Evolutionary conservation across 2,113 vertebrate species (phyloP).

Genomic region (Chaenogobius annularis): DNA sequence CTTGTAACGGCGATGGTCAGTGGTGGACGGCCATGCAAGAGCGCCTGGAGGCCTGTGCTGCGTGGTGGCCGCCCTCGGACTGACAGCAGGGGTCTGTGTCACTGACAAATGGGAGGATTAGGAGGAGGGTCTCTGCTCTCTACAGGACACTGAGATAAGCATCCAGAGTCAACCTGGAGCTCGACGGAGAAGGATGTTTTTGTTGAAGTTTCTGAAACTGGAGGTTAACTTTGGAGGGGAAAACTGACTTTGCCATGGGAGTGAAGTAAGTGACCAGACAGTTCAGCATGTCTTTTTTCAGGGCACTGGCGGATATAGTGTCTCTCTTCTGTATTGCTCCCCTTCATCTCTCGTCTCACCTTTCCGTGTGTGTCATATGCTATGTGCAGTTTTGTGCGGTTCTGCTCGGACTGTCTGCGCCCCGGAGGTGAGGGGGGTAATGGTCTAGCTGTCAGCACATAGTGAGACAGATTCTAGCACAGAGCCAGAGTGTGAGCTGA

Average conservation of each 20-base stretch:
- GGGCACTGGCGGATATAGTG: conserved; percentile 15
- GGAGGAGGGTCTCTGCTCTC: conserved; percentile 45
- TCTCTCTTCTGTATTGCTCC: conserved; percentile 13
- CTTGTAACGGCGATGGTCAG: neutral
- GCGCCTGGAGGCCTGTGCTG: conserved; percentile 24
- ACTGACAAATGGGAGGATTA: conserved; percentile 55
- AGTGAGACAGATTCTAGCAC: conserved; percentile 64
- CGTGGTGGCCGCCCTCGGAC: conserved; percentile 41
- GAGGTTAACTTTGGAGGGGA: conserved; percentile 43
- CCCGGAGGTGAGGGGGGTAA: conserved; percentile 67
- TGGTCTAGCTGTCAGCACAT: conserved; percentile 67
- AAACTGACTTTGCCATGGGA: conserved; percentile 59
- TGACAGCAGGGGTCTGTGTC: conserved; percentile 55
- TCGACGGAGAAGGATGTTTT: conserved; percentile 26
- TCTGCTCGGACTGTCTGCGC: conserved; percentile 60
- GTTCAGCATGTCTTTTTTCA: conserved; percentile 17
- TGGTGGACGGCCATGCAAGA: conserved; percentile 2
- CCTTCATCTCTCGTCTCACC: conserved; percentile 14
- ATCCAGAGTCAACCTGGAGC: conserved; percentile 32
- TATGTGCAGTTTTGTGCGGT: conserved; percentile 55
- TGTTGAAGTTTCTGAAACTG: conserved; percentile 29
- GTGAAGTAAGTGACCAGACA: conserved; percentile 63
- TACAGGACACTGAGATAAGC: conserved; percentile 44
- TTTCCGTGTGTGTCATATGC: conserved; percentile 38
- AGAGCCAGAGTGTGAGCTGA: conserved; percentile 57